These are phyloP conservation scores for Phocoena phocoena DNA, from an alignment of 2,113 vertebrate species.

Conservation along the genomic window DNA sequence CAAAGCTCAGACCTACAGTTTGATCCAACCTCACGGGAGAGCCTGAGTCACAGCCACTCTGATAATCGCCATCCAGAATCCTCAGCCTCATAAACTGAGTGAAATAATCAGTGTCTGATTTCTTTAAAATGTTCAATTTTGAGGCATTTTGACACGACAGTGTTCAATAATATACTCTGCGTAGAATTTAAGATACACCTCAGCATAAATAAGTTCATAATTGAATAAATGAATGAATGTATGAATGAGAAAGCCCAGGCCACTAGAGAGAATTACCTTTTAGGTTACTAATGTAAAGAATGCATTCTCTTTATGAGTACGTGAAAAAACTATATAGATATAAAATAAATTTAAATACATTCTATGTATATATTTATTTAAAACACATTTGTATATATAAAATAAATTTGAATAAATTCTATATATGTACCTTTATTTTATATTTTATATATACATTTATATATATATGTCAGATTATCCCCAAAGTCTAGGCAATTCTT, in stretches of 20 bases:
- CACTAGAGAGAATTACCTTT: background rate
- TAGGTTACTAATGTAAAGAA: background rate
- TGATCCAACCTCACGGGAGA: background rate
- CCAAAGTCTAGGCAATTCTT: background rate
- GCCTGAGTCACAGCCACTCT: background rate
- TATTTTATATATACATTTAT: background rate
- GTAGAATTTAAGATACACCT: background rate
- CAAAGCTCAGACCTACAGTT: background rate
- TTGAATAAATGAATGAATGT: background rate
- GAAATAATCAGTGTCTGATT: background rate
- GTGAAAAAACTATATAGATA: background rate
- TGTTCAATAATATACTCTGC: background rate
- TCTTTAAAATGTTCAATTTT: background rate
- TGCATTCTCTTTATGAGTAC: background rate
- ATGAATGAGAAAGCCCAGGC: background rate
- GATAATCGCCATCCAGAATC: no score
- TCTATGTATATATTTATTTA: background rate
- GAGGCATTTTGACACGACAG: background rate
- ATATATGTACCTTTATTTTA: no score
- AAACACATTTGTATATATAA: background rate
- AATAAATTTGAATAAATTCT: no score
- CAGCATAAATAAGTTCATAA: background rate
- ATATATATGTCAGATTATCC: background rate
- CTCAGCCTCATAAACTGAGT: background rate
- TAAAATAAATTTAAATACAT: background rate